Percentiles rank a stretch among this genome's conserved stretches.
Evolutionary conservation across 2,113 vertebrate genomes (phyloP).

Genomic region (Agelaius phoeniceus): DNA sequence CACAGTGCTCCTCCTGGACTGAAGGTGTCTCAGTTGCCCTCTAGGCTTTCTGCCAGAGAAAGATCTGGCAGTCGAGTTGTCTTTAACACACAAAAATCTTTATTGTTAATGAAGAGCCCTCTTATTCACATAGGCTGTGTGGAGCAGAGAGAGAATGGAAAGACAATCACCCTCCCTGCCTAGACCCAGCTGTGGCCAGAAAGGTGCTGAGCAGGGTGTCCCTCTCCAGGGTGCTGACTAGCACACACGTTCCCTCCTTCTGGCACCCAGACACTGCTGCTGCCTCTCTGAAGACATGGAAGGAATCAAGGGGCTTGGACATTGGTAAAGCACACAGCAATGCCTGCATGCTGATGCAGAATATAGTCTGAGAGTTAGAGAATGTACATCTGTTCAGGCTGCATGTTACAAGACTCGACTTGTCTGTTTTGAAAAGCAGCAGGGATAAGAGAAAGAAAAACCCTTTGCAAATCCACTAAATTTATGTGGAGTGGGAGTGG

Average conservation of each 20-base stretch:
- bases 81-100: background rate
- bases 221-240: conserved; percentile 15
- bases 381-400: background rate
- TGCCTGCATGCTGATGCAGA: background rate
- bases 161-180: background rate
- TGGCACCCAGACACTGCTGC: rapidly evolving
- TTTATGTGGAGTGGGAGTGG: background rate
- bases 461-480: background rate
- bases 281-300: rapidly evolving
- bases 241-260: background rate
- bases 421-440: background rate
- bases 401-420: rapidly evolving
- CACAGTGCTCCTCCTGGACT: background rate
- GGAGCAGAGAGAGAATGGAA: background rate
- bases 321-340: background rate
- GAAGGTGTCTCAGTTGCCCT: background rate
- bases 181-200: background rate
- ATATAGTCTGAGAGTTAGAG: rapidly evolving
- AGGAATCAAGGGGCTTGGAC: background rate
- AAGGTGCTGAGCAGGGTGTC: background rate
- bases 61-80: background rate
- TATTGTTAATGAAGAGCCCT: background rate
- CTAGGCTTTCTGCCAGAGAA: background rate
- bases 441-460: background rate
- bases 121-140: rapidly evolving